Evolutionary conservation across 2,797 vertebrate species (phyloP).

Genomic region (Simalia tracyae): DNA sequence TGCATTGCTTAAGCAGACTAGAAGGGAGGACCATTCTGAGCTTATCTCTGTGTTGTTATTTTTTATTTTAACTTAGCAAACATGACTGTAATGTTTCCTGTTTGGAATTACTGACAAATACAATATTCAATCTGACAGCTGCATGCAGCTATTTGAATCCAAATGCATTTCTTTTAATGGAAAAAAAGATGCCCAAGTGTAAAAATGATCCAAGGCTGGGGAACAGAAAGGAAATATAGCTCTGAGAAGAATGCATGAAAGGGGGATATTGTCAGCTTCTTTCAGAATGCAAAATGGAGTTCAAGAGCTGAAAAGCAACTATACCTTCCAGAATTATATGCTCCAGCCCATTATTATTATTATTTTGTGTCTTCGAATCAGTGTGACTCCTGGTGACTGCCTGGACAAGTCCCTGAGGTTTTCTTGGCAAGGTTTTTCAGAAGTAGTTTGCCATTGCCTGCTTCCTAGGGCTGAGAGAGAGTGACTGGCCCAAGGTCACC

Average conservation of each 20-base stretch:
- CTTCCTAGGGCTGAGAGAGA: not conserved
- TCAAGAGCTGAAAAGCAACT: not conserved
- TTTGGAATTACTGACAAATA: not conserved
- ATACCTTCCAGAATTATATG: not conserved
- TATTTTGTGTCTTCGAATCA: not conserved
- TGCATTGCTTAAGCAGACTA: not conserved
- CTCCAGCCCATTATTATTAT: not conserved
- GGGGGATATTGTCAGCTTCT: not conserved
- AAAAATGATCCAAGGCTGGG: not conserved
- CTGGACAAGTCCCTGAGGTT: not conserved
- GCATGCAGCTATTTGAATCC: conserved; percentile 1
- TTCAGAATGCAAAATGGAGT: not conserved
- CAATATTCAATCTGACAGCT: not conserved
- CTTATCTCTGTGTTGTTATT: not conserved
- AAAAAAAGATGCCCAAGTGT: not conserved
- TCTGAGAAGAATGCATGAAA: not conserved
- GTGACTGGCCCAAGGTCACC: not conserved
- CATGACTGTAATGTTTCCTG: conserved; percentile 17
- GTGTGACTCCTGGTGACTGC: not conserved
- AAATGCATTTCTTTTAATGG: not conserved
- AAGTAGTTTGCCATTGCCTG: not conserved
- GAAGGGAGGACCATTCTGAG: not conserved
- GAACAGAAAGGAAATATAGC: not conserved
- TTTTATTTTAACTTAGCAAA: not conserved
- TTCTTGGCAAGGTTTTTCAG: not conserved